Evolutionary conservation across 1,140 invertebrate species (phyloP).

Genomic region (Saxidomus purpurata): DNA sequence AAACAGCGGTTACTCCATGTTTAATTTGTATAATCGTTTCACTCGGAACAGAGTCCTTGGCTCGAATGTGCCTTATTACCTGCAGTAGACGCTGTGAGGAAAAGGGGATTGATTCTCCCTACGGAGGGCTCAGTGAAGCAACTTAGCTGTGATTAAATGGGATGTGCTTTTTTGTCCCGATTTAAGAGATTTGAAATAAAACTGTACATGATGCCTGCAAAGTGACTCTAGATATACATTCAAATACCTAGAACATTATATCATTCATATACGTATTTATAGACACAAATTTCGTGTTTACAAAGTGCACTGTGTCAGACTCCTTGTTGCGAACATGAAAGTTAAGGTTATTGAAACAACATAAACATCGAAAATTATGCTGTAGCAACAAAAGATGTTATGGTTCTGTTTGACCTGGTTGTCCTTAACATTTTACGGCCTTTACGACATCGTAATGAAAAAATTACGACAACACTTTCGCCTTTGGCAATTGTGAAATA

Average conservation of each 20-base stretch:
- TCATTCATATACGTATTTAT: neutral
- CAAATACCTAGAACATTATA: neutral
- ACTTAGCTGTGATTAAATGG: conserved; percentile 1
- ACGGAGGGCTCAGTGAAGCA: neutral
- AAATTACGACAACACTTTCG: neutral
- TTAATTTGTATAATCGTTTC: neutral
- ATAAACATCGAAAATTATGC: neutral
- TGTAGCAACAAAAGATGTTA: neutral
- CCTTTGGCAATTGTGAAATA: neutral
- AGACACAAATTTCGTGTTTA: neutral
- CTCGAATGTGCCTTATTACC: neutral
- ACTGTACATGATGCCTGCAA: neutral
- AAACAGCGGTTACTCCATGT: neutral
- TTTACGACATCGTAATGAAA: neutral
- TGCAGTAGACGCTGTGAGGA: neutral
- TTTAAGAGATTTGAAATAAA: neutral
- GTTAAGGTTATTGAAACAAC: neutral
- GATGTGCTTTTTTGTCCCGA: neutral
- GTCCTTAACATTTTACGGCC: conserved; percentile 6
- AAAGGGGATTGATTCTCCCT: neutral
- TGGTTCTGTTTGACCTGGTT: conserved; percentile 3
- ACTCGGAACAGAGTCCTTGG: no score
- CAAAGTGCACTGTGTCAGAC: neutral
- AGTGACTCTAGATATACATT: neutral
- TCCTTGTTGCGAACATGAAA: neutral